Evolutionary conservation across 2,113 vertebrate species (phyloP), one percentile per base, ranked within the genome.

Genomic region (Chloroceryle aenea): DNA sequence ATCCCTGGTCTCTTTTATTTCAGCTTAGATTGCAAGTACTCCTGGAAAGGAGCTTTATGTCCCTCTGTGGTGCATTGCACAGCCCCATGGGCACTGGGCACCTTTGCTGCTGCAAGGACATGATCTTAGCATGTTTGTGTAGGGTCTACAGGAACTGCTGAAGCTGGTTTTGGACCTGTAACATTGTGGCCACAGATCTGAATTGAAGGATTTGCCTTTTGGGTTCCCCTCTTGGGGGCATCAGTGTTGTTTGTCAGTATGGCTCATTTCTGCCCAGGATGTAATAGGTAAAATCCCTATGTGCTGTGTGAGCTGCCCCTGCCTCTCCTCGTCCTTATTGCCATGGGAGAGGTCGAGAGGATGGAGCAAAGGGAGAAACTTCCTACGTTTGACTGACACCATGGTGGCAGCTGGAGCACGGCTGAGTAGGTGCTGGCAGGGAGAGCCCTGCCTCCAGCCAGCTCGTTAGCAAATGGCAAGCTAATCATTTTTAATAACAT

Each of bases 1-100:
- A 63, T 52, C 64, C 64, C 64, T 74, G 45, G 43, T 73, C 32
- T 43, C 29, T 18, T 11, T 45, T 86, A 77, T 69, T 74, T n/a
- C 55, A 55, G 29, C 22, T 69, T 42, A 58, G 59, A 9, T 34
- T 76, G 30, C 48, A 34, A 58, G 14, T 48, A 19, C 17, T 66
- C 76, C 40, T 4, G 7, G 64, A 81, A 87, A 12, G 63, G 27
- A 69, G 36, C 2, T 5, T 23, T 8, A 11, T 5, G 3, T 74
- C 81, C 25, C n/a, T 45, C 43, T 73, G 68, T 6, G 0, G 7
- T 27, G 40, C 32, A 17, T 32, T 38, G 55, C 2, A 3, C 59
- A 56, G 52, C 14, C 0, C 0, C 0, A 0, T 55, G 53, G 25
- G 27, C 63, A 40, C 53, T 1, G 1, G 30, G 23, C 43, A 53